Percentiles rank a stretch among this genome's conserved stretches.
Conservation (phyloP, 1,140 invertebrate species). For the Uloborus diversus region DNA sequence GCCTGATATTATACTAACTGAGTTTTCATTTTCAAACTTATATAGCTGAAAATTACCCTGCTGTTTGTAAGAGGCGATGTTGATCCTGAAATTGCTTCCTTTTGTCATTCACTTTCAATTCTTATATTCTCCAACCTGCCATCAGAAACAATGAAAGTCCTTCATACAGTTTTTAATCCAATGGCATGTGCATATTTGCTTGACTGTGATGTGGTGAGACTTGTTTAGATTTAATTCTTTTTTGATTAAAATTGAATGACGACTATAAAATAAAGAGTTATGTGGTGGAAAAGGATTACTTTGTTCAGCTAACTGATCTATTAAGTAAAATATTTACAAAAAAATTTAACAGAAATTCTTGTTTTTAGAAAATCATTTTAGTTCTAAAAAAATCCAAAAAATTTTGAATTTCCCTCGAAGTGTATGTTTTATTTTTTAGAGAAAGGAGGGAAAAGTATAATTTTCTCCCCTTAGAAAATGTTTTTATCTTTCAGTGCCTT, state of each 20-base stretch:
- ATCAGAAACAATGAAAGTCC: neutral
- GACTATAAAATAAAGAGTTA: neutral
- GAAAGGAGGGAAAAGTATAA: too few species aligned
- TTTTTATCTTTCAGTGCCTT: too few species aligned
- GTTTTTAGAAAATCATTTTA: neutral
- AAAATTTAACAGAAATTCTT: neutral
- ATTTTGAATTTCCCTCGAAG: too few species aligned
- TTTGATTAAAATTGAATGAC: neutral
- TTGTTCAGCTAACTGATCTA: neutral
- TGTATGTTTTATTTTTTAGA: too few species aligned
- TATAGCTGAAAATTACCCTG: constrained; percentile 18
- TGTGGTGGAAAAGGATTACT: neutral
- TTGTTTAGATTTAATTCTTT: neutral
- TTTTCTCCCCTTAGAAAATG: too few species aligned
- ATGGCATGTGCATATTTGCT: constrained; percentile 15
- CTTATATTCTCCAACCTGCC: neutral
- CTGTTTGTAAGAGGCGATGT: constrained; percentile 17
- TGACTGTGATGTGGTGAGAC: constrained; percentile 29
- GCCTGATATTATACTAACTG: neutral
- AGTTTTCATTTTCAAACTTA: neutral
- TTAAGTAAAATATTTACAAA: neutral
- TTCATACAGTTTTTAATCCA: neutral
- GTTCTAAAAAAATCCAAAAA: neutral
- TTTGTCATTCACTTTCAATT: constrained; percentile 12
- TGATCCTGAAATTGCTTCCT: constrained; percentile 1